These are phyloP conservation scores for Arctia plantaginis DNA, from an alignment of 2,888 invertebrate genomes.

Conservation along the genomic window DNA sequence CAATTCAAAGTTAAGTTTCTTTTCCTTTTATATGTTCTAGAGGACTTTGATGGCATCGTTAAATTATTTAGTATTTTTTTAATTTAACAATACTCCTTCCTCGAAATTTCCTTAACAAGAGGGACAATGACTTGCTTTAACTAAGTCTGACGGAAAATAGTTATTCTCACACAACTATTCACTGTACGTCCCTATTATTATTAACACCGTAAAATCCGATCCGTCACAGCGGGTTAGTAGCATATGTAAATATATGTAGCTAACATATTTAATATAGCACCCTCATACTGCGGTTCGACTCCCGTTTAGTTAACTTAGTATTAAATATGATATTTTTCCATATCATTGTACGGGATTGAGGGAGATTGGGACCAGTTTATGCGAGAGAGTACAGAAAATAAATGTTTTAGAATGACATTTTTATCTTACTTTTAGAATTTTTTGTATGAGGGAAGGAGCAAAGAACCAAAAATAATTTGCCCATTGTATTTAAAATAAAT, in stretches of 20 bases:
- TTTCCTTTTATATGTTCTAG: too few species aligned
- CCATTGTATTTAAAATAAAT: too few species aligned
- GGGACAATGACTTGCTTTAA: neutral
- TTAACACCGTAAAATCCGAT: conserved; percentile 46
- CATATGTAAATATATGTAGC: conserved; percentile 75
- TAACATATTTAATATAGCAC: conserved; percentile 76
- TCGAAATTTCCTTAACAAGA: too few species aligned
- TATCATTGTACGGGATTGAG: conserved; percentile 73
- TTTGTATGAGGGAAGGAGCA: too few species aligned
- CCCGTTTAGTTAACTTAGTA: conserved; percentile 70
- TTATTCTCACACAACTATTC: neutral
- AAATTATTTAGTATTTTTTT: too few species aligned
- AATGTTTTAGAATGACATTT: too few species aligned
- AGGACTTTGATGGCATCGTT: too few species aligned
- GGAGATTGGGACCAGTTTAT: conserved; percentile 64
- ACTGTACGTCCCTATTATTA: conserved; percentile 21
- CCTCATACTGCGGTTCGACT: conserved; percentile 58
- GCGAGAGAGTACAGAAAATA: conserved; percentile 33
- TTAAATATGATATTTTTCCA: conserved; percentile 85
- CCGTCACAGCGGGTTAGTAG: conserved; percentile 50
- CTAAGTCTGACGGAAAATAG: neutral
- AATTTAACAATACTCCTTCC: too few species aligned
- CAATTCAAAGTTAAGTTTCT: too few species aligned
- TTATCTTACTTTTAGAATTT: too few species aligned
- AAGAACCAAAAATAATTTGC: too few species aligned